Base-by-base conservation (phyloP, 2,113 vertebrate genomes). In the Otocyon megalotis region DNA sequence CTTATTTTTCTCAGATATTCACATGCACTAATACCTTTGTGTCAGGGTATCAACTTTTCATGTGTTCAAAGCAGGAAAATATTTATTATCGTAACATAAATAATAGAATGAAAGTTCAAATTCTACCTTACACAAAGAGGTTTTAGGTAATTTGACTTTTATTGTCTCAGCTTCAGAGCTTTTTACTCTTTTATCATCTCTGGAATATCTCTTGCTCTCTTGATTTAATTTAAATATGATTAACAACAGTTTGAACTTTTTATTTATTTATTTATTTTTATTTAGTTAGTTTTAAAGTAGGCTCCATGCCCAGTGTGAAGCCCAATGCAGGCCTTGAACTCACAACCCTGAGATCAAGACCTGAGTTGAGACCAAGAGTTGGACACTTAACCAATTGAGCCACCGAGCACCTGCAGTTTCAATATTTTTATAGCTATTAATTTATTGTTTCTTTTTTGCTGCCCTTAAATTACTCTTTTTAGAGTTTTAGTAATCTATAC, bases 1-100 rank as follows among this genome's bases (percentile, higher is more conserved):
- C 35, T 80, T 95, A 54, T 77, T 93, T 97, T 96, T 86, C 88
- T 94, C n/a, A 94, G 88, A 83, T 69, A 65, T 48, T 94, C 53
- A 88, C 37, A 50, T 91, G 80, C 90, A 65, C 37, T 88, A 86
- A 65, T 76, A 71, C 58, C 12, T 67, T 20, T 72, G 0, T 72
- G 32, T 93, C 84, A 96, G 89, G 95, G 72, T 86, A 50, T 2
- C 35, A 22, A 74, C 19, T 87, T 89, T 91, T 83, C 48, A 62
- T 76, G 1, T 65, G 32, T 94, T 84, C 77, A 71, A 76, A 88
- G 92, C 28, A 95, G 80, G 37, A 81, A 80, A 82, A 58, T 28
- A n/a, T 87, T 90, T 93, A 95, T 71, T 28, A 4, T 91, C 37
- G 88, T 94, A 50, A 88, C 10, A 56, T 69, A 96, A 93, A 56